Base-by-base conservation (phyloP, 2,888 invertebrate genomes). In the Plutella xylostella region DNA sequence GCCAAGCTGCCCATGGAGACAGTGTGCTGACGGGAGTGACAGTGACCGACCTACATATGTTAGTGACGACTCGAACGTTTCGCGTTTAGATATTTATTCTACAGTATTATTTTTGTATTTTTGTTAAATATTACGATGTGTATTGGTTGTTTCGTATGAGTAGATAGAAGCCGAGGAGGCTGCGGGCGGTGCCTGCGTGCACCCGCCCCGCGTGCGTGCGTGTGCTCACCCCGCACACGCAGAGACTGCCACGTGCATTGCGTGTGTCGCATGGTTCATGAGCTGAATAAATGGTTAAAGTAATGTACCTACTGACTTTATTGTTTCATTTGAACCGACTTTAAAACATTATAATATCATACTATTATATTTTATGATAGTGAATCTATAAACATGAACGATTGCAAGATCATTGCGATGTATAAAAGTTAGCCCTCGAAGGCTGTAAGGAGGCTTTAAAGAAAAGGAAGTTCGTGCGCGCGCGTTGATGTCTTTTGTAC, bases 1-100 rank as follows among this genome's bases (percentile, higher is more conserved):
- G 86, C 58, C 45, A 86, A 86, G 65, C 66, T 86, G 55, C 87
- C 87, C 58, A 85, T 87, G 85, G 88, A 88, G 73, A 88, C 88
- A 39, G 86, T 87, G 63, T 88, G 88, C 41, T 39, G 14, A 11
- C 22, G 39, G 14, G 21, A 22, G 21, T n/a, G 25, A 12, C 14
- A 2, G 12, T 20, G 38, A 15, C 14, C 22, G 12, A n/a, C 9
- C 4, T 4, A 31, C 31, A n/a, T n/a, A n/a, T 11, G 31, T 57
- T 57, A 57, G 34, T 28, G 6, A 7, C 41, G 25, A 25, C 58
- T 55, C 55, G 58, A 19, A 65, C 58, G 57, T 54, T 54, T 61
- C 53, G 55, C 47, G 60, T 60, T 56, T 56, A 56, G 52, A 52
- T 40, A 72, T 74, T 72, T 72, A 72, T 72, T 72, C 56, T 67